Evolutionary conservation across 2,797 vertebrate species (phyloP).

Genomic region (Alauda arvensis): DNA sequence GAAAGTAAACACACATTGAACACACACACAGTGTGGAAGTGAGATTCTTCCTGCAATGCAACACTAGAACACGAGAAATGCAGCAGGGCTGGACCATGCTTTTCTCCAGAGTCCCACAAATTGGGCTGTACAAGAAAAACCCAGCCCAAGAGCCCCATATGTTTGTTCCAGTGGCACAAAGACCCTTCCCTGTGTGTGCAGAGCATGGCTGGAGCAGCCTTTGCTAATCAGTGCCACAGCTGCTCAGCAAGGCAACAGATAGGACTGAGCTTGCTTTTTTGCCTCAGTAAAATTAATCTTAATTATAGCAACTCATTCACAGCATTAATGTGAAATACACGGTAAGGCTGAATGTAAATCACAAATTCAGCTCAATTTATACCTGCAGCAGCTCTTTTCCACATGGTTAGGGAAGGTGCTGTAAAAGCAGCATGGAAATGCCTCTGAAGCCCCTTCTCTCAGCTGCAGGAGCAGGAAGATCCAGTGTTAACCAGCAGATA

Average conservation of each 20-base stretch:
- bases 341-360: slow-evolving; percentile 35
- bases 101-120: background rate
- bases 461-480: background rate
- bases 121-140: background rate
- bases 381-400: slow-evolving; percentile 31
- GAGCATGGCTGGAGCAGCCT: background rate
- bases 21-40: background rate
- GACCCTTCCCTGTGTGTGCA: background rate
- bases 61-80: background rate
- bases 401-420: background rate
- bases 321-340: slow-evolving; percentile 28
- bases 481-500: background rate
- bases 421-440: background rate
- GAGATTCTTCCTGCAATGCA: background rate
- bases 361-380: slow-evolving; percentile 41
- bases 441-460: background rate
- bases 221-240: background rate
- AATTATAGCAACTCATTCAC: slow-evolving; percentile 33
- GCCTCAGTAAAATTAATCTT: slow-evolving; percentile 61
- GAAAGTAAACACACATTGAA: background rate
- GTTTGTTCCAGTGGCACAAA: background rate
- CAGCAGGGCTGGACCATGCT: background rate
- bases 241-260: slow-evolving; percentile 5
- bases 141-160: background rate
- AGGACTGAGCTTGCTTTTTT: slow-evolving; percentile 21